Percentiles rank a stretch among this genome's conserved stretches.
phyloP scores from a whole-genome alignment of 37 sponge, comb jelly and placozoan species.

The Halisarca cf. caerulea region DNA sequence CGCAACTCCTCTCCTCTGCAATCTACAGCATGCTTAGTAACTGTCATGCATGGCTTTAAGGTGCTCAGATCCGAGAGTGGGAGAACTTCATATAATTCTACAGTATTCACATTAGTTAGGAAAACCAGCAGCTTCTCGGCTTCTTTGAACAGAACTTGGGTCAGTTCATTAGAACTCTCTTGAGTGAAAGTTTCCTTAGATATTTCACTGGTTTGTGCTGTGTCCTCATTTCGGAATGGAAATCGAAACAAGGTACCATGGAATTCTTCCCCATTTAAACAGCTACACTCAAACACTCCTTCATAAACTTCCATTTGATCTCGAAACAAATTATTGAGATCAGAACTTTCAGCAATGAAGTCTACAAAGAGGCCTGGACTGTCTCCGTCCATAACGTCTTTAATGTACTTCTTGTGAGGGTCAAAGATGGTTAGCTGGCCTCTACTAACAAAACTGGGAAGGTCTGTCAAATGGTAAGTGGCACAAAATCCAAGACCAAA shows the following conservation, averaged over 20 bases:
- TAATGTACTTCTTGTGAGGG: constrained; percentile 58
- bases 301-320: constrained; percentile 65
- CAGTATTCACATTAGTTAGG: constrained; percentile 42
- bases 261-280: constrained; percentile 33
- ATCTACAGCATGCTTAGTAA: not conserved
- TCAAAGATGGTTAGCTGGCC: constrained; percentile 79
- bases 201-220: constrained; percentile 40
- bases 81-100: constrained; percentile 47
- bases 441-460: constrained; percentile 87
- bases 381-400: constrained; percentile 1
- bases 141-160: constrained; percentile 5
- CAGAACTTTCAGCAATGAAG: not conserved
- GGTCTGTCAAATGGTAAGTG: constrained; percentile 75
- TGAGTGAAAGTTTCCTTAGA: constrained; percentile 12
- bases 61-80: not conserved
- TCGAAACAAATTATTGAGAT: constrained; percentile 16
- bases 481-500: constrained; percentile 89
- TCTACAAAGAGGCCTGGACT: constrained; percentile 69
- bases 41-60: not conserved
- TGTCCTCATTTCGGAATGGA: constrained; percentile 45
- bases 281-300: constrained; percentile 32
- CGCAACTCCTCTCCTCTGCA: not conserved
- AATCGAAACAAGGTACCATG: constrained; percentile 79
- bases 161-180: not conserved
- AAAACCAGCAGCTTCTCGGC: constrained; percentile 59